Evolutionary conservation across 2,797 vertebrate species (phyloP).

Genomic region (Stomatorhinus walkeri): DNA sequence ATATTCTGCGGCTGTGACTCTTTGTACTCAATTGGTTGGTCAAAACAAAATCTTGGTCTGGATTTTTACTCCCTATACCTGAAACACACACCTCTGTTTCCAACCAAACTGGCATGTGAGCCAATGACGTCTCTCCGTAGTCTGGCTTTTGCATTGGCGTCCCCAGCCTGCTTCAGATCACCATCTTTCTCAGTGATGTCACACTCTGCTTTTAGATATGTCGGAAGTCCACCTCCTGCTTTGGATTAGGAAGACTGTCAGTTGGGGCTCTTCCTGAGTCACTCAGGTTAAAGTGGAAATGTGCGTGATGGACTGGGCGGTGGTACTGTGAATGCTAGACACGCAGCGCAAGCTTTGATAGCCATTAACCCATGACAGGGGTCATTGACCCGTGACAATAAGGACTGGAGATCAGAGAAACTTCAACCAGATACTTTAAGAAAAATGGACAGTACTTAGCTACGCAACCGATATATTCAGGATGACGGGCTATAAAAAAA

Average conservation of each 20-base stretch:
- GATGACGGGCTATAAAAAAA: neutral
- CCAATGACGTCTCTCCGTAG: neutral
- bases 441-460: neutral
- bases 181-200: neutral
- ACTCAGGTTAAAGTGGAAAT: neutral
- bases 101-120: neutral
- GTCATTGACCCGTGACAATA: neutral
- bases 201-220: neutral
- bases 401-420: neutral
- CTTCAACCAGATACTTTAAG: too few species aligned
- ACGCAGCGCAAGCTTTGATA: neutral
- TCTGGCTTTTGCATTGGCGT: neutral
- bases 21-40: neutral
- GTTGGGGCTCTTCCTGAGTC: neutral
- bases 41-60: neutral
- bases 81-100: neutral
- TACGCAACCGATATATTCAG: neutral
- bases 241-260: neutral
- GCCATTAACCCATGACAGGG: neutral
- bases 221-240: neutral
- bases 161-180: neutral
- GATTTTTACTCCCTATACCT: neutral
- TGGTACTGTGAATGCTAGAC: neutral
- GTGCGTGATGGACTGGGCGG: neutral
- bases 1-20: neutral